Percentiles rank a stretch among this genome's conserved stretches.
Conservation (phyloP, 64 coral and sea anemone species). For the Pocillopora damicornis region DNA sequence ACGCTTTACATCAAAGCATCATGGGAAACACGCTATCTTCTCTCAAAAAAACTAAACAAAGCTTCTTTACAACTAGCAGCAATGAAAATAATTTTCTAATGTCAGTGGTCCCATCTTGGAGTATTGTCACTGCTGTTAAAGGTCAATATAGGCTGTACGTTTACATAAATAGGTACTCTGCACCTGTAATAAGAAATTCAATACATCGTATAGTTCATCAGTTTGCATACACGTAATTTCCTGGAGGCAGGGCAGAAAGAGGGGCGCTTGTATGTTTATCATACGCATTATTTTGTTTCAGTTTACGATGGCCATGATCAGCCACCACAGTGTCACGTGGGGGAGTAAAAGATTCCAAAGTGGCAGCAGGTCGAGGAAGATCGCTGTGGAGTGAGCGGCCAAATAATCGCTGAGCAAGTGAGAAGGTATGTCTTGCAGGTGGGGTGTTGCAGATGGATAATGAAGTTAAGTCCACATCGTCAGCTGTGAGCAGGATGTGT, state of each 20-base stretch:
- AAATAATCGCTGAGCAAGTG: conserved; percentile 45
- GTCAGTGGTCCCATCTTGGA: background rate
- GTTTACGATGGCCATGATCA: conserved; percentile 26
- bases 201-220: background rate
- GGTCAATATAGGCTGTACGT: background rate
- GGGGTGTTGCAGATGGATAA: conserved; percentile 46
- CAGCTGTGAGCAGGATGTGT: conserved; percentile 26
- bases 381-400: conserved; percentile 37
- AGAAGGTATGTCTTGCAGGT: conserved; percentile 51
- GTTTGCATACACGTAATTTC: conserved; percentile 57
- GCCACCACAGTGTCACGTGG: conserved; percentile 22
- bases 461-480: conserved; percentile 47
- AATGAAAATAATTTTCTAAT: background rate
- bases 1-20: too few species aligned
- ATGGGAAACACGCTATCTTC: too few species aligned
- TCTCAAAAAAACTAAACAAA: too few species aligned
- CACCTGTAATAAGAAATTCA: background rate
- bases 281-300: conserved; percentile 57
- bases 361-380: conserved; percentile 3
- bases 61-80: too few species aligned
- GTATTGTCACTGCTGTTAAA: background rate
- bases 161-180: conserved; percentile 28
- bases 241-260: conserved; percentile 44
- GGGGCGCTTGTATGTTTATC: conserved; percentile 48
- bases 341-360: conserved; percentile 12